A percentile compares a stretch with the other conserved stretches of the same genome.
phyloP scores from a whole-genome alignment of 2,888 invertebrate genomes.

The Conchocele bisecta region DNA sequence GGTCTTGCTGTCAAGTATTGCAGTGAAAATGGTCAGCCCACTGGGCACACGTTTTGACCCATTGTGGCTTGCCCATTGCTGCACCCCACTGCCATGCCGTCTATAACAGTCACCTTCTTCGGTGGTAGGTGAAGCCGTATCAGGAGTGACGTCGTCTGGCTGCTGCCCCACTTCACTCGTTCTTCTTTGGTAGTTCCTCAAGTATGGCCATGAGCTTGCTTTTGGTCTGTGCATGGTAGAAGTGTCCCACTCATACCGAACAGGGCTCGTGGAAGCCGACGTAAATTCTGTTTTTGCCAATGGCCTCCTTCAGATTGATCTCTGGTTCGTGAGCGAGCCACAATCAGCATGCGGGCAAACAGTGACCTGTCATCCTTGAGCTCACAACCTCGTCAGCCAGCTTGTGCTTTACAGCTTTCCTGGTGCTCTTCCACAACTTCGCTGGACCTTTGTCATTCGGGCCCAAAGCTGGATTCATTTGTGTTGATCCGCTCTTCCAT shows the following conservation, averaged over 20 bases:
- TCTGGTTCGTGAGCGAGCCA: constrained; percentile 25
- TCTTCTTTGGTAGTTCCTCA: not conserved
- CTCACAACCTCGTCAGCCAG: not conserved
- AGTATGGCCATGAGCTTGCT: constrained; percentile 13
- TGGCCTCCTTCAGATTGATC: constrained; percentile 9
- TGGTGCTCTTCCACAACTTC: constrained; percentile 3
- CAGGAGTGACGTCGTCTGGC: not conserved
- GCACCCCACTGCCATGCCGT: constrained; percentile 17
- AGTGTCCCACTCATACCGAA: constrained; percentile 5
- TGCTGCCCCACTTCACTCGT: not conserved
- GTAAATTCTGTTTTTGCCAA: constrained; percentile 15
- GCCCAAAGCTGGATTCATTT: constrained; percentile 1
- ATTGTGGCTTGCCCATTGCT: constrained; percentile 2
- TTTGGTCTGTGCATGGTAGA: not conserved
- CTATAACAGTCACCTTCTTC: not conserved
- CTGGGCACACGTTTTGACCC: constrained; percentile 7
- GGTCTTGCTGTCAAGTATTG: not conserved
- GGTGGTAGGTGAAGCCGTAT: too few relatives aligned
- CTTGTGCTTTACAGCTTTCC: not conserved
- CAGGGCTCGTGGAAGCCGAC: constrained; percentile 10
- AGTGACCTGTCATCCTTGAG: constrained; percentile 15
- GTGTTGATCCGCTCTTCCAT: constrained; percentile 1
- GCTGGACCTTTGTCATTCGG: constrained; percentile 4
- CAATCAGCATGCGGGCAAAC: constrained; percentile 16
- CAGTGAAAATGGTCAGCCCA: constrained; percentile 7